phyloP scores from a whole-genome alignment of 2,113 vertebrate genomes.

The Scopus umbretta region DNA sequence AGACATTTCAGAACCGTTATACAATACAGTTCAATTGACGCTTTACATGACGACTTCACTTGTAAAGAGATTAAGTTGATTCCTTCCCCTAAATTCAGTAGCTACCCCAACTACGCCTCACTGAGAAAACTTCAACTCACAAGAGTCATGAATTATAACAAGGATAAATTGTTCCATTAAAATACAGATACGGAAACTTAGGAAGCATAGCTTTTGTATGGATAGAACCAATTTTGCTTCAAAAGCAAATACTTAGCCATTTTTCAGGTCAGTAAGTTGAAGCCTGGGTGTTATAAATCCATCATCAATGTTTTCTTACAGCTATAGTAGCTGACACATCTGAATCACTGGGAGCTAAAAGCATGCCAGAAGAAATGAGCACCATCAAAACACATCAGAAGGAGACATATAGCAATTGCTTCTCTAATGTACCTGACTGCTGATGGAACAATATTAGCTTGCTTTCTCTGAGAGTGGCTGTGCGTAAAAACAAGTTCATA shows the following conservation, averaged over 20 bases:
- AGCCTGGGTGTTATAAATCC: conserved; percentile 61
- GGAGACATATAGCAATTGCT: not conserved
- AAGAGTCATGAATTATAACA: conserved; percentile 5
- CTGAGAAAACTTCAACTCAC: conserved; percentile 12
- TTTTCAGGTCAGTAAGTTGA: conserved; percentile 61
- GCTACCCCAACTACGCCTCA: not conserved
- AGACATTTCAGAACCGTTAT: not conserved
- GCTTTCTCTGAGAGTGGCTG: not conserved
- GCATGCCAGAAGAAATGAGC: conserved; percentile 57
- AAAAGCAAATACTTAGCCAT: conserved; percentile 50
- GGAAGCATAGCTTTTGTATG: not conserved
- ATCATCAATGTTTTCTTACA: conserved; percentile 53
- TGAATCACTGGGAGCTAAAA: conserved; percentile 55
- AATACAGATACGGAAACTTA: conserved; percentile 24
- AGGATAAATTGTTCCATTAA: conserved; percentile 48
- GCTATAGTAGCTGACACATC: conserved; percentile 65
- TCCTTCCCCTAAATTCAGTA: conserved; percentile 20
- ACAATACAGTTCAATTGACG: not conserved
- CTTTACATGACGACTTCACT: not conserved
- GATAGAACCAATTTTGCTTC: conserved; percentile 47
- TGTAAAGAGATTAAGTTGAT: conserved; percentile 17
- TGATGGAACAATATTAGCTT: not conserved
- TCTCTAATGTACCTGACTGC: conserved; percentile 35
- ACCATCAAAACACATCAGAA: conserved; percentile 28
- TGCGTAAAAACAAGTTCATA: not conserved